These are phyloP conservation scores for Coccyzus lansbergi DNA, from an alignment of 2,797 vertebrate species.

Conservation along the genomic window DNA sequence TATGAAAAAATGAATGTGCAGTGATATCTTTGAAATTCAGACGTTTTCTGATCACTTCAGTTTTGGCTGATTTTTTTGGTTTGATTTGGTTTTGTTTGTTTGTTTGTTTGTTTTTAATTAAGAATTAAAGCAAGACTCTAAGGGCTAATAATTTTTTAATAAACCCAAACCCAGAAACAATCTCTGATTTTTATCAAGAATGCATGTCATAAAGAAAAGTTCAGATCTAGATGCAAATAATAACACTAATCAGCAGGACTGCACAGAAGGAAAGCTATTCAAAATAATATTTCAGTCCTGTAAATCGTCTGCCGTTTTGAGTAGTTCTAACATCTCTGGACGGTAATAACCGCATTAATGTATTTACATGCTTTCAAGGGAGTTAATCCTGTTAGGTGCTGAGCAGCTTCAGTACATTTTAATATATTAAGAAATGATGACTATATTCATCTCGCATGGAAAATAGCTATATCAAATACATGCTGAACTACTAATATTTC, in stretches of 20 bases:
- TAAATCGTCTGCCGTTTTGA: neutral
- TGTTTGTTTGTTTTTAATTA: neutral
- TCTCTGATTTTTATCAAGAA: neutral
- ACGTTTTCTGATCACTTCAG: fast-evolving
- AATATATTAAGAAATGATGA: neutral
- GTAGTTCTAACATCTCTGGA: neutral
- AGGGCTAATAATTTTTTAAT: neutral
- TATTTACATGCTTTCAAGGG: neutral
- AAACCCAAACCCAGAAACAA: neutral
- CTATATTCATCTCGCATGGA: neutral
- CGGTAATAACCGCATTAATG: neutral
- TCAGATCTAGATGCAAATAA: neutral
- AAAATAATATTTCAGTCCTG: neutral
- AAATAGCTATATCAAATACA: neutral
- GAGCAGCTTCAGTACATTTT: neutral
- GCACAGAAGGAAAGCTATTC: neutral
- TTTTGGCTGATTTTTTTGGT: fast-evolving
- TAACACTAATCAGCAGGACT: neutral
- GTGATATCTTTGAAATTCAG: neutral
- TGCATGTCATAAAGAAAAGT: neutral
- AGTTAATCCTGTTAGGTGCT: neutral
- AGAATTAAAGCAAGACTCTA: neutral
- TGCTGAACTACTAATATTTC: neutral
- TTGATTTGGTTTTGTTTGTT: too few species aligned
- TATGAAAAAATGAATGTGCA: neutral